phyloP scores from a whole-genome alignment of 2,888 invertebrate species.

The Kuschelorhynchus macadamiae region DNA sequence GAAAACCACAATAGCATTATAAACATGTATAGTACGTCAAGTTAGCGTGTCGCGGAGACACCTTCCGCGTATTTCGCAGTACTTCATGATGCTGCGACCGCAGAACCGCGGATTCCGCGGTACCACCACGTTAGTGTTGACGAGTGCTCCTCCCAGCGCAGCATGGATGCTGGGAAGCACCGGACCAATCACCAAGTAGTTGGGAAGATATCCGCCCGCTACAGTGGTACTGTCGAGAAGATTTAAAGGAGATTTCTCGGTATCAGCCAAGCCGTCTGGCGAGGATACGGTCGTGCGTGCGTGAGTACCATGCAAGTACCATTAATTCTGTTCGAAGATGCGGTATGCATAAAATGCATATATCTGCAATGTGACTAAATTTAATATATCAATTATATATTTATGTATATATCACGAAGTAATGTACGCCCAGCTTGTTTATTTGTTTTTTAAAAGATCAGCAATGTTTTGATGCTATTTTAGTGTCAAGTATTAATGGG shows the following conservation, averaged over 20 bases:
- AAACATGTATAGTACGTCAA: slow-evolving; percentile 35
- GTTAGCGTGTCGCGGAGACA: slow-evolving; percentile 30
- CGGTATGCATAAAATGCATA: slow-evolving; percentile 12
- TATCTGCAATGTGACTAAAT: no score
- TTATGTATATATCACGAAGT: no score
- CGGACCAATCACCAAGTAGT: slow-evolving; percentile 63
- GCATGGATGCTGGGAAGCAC: slow-evolving; percentile 68
- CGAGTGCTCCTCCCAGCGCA: slow-evolving; percentile 67
- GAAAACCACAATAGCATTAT: neutral
- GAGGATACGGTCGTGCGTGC: slow-evolving; percentile 37
- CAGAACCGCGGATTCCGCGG: slow-evolving; percentile 31
- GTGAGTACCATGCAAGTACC: slow-evolving; percentile 36
- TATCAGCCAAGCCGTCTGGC: slow-evolving; percentile 51
- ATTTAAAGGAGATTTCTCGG: slow-evolving; percentile 48
- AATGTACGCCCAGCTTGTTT: no score
- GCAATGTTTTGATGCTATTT: no score
- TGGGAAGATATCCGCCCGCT: slow-evolving; percentile 40
- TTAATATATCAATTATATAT: no score
- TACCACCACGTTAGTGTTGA: slow-evolving; percentile 35
- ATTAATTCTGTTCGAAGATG: slow-evolving; percentile 28
- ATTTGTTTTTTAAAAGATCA: no score
- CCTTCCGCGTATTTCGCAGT: slow-evolving; percentile 38
- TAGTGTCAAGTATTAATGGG: no score
- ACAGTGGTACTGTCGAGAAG: slow-evolving; percentile 36
- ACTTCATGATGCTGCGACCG: slow-evolving; percentile 10